These are phyloP conservation scores for Metacarcinus magister DNA, from an alignment of 2,888 invertebrate species.

Conservation along the genomic window DNA sequence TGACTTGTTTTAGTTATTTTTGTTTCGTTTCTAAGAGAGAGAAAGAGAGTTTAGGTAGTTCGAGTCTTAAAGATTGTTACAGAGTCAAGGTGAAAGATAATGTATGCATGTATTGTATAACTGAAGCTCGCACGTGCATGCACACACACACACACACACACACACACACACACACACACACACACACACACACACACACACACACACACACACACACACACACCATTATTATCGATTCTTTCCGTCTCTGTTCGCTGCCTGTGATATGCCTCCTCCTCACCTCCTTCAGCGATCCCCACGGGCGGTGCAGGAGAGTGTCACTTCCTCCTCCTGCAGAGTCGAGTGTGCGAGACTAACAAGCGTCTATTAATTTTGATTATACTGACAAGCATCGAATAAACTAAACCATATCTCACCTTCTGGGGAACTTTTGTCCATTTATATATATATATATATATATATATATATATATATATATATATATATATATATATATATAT, in stretches of 20 bases:
- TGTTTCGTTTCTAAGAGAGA: background rate
- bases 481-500: background rate
- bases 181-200: slow-evolving; percentile 26
- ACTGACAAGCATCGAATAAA: background rate
- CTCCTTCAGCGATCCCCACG: background rate
- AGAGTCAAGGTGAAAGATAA: background rate
- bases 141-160: background rate
- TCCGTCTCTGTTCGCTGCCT: background rate
- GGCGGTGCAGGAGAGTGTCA: background rate
- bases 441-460: too few species aligned
- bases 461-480: too few species aligned
- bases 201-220: slow-evolving; percentile 37
- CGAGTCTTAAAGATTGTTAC: background rate
- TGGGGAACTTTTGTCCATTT: background rate
- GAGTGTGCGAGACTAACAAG: background rate
- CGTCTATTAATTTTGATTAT: background rate
- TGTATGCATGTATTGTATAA: background rate
- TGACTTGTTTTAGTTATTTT: background rate
- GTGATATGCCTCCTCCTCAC: background rate
- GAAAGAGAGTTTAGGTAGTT: background rate
- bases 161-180: background rate
- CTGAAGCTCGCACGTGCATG: background rate
- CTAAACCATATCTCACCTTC: background rate
- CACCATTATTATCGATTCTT: background rate
- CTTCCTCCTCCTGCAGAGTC: background rate